Conservation (phyloP, 2,113 vertebrate species). For the Aphelocoma coerulescens region DNA sequence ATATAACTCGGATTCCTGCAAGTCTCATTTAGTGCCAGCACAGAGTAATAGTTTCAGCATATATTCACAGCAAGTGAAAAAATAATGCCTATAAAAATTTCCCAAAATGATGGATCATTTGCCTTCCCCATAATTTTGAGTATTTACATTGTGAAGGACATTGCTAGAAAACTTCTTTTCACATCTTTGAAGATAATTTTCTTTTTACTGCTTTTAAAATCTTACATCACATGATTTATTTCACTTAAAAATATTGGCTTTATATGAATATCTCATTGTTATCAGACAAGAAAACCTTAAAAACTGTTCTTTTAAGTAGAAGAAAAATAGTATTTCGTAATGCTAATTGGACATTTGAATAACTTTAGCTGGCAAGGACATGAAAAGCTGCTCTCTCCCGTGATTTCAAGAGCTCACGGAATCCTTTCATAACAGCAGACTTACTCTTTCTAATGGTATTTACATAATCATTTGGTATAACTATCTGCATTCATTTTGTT, state of each 20-base stretch:
- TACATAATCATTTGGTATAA: constrained; percentile 16
- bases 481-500: constrained; percentile 15
- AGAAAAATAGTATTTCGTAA: constrained; percentile 16
- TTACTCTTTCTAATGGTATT: constrained; percentile 44
- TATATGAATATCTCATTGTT: not conserved
- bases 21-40: not conserved
- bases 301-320: not conserved
- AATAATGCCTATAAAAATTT: not conserved
- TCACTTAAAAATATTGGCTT: not conserved
- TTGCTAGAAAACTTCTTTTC: not conserved
- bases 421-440: not conserved
- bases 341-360: not conserved
- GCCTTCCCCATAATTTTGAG: not conserved
- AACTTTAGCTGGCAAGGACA: not conserved
- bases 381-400: not conserved
- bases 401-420: constrained; percentile 3
- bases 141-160: not conserved
- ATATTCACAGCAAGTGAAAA: not conserved
- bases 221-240: not conserved
- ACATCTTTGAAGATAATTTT: not conserved
- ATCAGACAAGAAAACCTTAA: not conserved
- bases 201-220: not conserved
- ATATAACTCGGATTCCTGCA: not conserved
- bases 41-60: not conserved
- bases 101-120: not conserved